Conservation (phyloP, 2,888 invertebrate genomes). For the Agriopis leucophaearia region DNA sequence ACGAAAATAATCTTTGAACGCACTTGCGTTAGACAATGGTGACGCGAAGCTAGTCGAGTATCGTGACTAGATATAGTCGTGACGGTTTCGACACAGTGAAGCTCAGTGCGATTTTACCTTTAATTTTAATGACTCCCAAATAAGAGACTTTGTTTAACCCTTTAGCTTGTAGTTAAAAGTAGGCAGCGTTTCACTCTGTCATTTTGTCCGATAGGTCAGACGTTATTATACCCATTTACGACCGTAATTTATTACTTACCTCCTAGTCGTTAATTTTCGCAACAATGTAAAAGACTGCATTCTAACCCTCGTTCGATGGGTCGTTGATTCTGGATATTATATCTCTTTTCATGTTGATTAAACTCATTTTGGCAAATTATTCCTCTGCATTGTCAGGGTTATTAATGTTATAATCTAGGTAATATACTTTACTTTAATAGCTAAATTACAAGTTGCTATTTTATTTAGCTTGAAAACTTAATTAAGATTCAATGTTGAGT, state of each 20-base stretch:
- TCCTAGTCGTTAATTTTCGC: constrained; percentile 5
- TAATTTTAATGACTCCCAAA: constrained; percentile 1
- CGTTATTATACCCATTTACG: background rate
- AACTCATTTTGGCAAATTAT: constrained; percentile 8
- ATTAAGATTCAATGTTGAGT: no score
- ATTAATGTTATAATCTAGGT: constrained; percentile 7
- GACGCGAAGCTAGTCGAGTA: no score
- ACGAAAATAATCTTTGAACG: no score
- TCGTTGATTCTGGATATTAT: constrained; percentile 14
- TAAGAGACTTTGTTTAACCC: constrained; percentile 1
- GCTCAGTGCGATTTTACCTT: background rate
- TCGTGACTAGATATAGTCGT: background rate
- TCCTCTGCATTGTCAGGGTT: constrained; percentile 9
- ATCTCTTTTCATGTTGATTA: constrained; percentile 17
- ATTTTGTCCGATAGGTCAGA: background rate
- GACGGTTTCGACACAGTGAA: background rate
- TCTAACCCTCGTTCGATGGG: constrained; percentile 10
- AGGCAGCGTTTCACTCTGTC: background rate
- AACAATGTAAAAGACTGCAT: constrained; percentile 8
- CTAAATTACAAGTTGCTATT: constrained; percentile 9
- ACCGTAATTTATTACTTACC: background rate
- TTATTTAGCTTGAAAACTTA: background rate
- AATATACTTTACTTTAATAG: constrained; percentile 8
- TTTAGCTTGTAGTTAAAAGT: constrained; percentile 1
- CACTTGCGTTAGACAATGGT: no score